These are phyloP conservation scores for Eustalomyia histrio DNA, from an alignment of 2,888 invertebrate genomes.

Conservation along the genomic window DNA sequence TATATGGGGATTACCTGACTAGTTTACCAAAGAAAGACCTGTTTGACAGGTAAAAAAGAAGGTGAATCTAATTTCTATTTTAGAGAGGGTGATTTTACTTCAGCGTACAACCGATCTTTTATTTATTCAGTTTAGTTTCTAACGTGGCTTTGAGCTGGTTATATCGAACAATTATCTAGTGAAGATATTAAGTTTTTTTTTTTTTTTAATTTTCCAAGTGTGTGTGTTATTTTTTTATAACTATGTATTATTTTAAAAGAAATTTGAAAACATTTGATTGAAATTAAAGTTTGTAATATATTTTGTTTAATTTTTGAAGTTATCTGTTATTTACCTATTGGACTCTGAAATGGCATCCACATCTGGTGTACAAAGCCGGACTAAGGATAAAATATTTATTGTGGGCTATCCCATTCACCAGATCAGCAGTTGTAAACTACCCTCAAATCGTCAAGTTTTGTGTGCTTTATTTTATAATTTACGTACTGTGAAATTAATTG, in stretches of 20 bases:
- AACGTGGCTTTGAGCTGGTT: conserved; percentile 1
- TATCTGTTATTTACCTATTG: conserved; percentile 5
- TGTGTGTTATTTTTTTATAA: too few relatives aligned
- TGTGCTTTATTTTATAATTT: conserved; percentile 16
- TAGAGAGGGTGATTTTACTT: conserved; percentile 4
- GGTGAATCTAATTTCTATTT: not conserved
- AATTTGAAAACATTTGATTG: too few relatives aligned
- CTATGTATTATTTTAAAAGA: too few relatives aligned
- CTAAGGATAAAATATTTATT: not conserved
- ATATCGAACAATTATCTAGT: not conserved
- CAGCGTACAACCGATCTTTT: conserved; percentile 5
- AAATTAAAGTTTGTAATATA: too few relatives aligned
- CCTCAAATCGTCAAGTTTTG: conserved; percentile 5
- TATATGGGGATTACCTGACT: conserved; percentile 5
- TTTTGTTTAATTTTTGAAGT: too few relatives aligned
- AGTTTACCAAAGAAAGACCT: not conserved
- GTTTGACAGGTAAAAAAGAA: not conserved
- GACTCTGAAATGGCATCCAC: conserved; percentile 24
- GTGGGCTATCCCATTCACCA: not conserved
- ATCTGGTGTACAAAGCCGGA: conserved; percentile 27
- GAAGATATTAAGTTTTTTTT: too few relatives aligned
- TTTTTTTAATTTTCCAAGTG: too few relatives aligned
- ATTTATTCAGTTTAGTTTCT: conserved; percentile 11
- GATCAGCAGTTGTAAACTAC: conserved; percentile 2
- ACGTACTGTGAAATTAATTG: conserved; percentile 21